Evolutionary conservation across 1,140 invertebrate species (phyloP).

Genomic region (Diabrotica virgifera): DNA sequence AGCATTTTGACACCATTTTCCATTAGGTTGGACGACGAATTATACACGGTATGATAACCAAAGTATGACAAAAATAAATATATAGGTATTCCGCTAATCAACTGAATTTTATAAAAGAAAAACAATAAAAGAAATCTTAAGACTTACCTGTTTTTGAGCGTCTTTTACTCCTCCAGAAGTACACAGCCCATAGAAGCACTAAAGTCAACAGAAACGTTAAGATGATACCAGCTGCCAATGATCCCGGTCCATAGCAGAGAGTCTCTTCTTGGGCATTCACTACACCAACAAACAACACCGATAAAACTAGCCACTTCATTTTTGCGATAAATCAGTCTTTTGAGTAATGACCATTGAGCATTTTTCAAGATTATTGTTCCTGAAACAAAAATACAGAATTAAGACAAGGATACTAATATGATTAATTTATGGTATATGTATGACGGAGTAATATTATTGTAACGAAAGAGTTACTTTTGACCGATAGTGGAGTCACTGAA

Average conservation of each 20-base stretch:
- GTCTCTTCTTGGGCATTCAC: slow-evolving; percentile 13
- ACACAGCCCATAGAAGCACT: slow-evolving; percentile 14
- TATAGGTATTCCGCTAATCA: too few relatives aligned
- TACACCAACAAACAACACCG: neutral
- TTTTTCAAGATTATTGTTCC: neutral
- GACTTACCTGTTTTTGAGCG: slow-evolving; percentile 18
- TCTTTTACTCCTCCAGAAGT: slow-evolving; percentile 14
- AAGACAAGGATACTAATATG: too few relatives aligned
- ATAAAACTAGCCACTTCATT: neutral
- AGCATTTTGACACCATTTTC: too few relatives aligned
- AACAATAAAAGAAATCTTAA: neutral
- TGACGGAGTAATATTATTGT: too few relatives aligned
- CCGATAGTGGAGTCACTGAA: too few relatives aligned
- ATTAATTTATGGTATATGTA: too few relatives aligned
- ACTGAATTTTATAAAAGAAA: too few relatives aligned
- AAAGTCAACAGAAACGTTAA: slow-evolving; percentile 33
- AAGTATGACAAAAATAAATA: too few relatives aligned
- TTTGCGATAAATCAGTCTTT: neutral
- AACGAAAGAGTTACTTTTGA: too few relatives aligned
- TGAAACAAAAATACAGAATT: neutral
- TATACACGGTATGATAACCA: too few relatives aligned
- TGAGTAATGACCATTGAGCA: neutral
- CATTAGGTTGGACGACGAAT: too few relatives aligned
- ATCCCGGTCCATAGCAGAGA: slow-evolving; percentile 32
- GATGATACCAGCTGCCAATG: slow-evolving; percentile 34